phyloP scores from a whole-genome alignment of 2,888 invertebrate genomes.

The Xanthostigma xanthostigma region DNA sequence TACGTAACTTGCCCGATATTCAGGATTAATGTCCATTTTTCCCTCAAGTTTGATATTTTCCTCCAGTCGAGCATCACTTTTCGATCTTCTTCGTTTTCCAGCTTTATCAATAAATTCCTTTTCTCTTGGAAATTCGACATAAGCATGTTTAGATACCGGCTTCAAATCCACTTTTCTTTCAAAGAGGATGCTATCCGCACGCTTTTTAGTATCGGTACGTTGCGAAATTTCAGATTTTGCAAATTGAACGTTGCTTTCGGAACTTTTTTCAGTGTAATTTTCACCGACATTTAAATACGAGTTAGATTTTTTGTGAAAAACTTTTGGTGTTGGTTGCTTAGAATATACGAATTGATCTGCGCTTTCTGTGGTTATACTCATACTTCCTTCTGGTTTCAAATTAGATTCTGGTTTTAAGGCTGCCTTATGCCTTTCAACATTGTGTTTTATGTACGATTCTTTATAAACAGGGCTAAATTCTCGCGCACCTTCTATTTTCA shows the following conservation, averaged over 20 bases:
- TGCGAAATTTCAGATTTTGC: slow-evolving; percentile 15
- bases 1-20: slow-evolving; percentile 24
- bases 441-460: slow-evolving; percentile 15
- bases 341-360: not conserved
- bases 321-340: too few species aligned
- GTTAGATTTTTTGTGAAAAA: too few species aligned
- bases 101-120: slow-evolving; percentile 28
- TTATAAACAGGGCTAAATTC: slow-evolving; percentile 25
- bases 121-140: slow-evolving; percentile 26
- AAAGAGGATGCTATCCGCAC: slow-evolving; percentile 23
- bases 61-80: slow-evolving; percentile 3
- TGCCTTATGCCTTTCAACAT: slow-evolving; percentile 11
- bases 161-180: slow-evolving; percentile 27
- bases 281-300: too few species aligned
- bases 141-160: slow-evolving; percentile 29
- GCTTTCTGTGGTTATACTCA: slow-evolving; percentile 2
- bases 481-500: slow-evolving; percentile 23
- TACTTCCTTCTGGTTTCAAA: slow-evolving; percentile 15
- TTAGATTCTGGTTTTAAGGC: slow-evolving; percentile 20
- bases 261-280: not conserved
- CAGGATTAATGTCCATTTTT: slow-evolving; percentile 19
- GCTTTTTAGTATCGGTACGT: slow-evolving; percentile 20
- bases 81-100: slow-evolving; percentile 3
- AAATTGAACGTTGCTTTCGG: slow-evolving; percentile 17
- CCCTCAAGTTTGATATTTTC: slow-evolving; percentile 18